Conservation (phyloP, 1,140 invertebrate species). For the Drosophila sechellia region DNA sequence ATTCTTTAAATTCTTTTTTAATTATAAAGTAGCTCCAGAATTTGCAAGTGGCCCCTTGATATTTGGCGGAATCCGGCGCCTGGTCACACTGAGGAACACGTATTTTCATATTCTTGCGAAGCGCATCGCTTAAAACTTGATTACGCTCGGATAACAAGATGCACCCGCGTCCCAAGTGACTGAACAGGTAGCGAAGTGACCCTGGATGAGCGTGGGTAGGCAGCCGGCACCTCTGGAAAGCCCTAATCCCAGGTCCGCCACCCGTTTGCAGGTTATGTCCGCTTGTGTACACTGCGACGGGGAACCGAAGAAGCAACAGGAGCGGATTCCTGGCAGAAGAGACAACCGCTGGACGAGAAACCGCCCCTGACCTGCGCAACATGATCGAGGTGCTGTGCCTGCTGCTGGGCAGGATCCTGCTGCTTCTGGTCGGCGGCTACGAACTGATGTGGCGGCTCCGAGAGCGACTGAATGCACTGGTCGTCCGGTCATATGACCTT, state of each 20-base stretch:
- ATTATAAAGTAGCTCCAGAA: too few relatives aligned
- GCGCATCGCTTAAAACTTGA: constrained; percentile 25
- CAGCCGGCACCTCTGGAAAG: background rate
- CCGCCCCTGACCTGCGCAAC: constrained; percentile 2
- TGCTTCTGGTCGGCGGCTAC: constrained; percentile 41
- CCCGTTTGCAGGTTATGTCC: constrained; percentile 46
- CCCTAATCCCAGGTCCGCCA: background rate
- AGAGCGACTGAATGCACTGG: constrained; percentile 58
- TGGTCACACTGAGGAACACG: constrained; percentile 32
- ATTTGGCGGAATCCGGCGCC: background rate
- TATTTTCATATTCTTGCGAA: constrained; percentile 15
- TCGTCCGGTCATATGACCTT: constrained; percentile 75
- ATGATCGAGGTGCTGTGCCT: constrained; percentile 56
- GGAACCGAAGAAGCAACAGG: constrained; percentile 50
- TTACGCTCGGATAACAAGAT: constrained; percentile 29
- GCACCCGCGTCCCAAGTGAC: constrained; percentile 25
- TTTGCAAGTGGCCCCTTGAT: background rate
- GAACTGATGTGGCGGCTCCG: constrained; percentile 49
- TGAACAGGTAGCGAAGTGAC: constrained; percentile 12
- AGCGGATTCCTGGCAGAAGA: constrained; percentile 23
- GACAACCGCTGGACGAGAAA: background rate
- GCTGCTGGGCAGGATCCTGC: constrained; percentile 47
- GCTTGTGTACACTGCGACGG: constrained; percentile 44
- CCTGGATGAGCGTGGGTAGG: constrained; percentile 27
- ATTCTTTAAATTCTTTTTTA: too few relatives aligned